Evolutionary conservation across 2,888 invertebrate genomes (phyloP).

Genomic region (Orthosia cruda): DNA sequence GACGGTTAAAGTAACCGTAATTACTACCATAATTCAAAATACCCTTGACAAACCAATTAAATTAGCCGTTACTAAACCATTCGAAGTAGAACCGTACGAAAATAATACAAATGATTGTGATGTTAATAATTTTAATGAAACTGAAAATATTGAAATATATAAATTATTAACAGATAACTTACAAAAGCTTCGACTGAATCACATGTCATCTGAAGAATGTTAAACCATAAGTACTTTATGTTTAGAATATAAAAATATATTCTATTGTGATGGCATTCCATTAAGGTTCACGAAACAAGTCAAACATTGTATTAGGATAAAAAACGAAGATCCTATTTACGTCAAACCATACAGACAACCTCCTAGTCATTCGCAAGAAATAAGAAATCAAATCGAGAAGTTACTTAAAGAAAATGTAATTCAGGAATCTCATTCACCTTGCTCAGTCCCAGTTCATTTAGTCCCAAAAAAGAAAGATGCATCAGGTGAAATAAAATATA

Average conservation of each 20-base stretch:
- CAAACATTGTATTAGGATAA: no score
- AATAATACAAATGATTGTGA: neutral
- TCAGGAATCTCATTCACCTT: constrained; percentile 1
- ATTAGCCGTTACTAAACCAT: neutral
- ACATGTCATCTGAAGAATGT: neutral
- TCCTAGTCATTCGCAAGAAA: neutral
- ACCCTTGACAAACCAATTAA: no score
- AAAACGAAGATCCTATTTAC: no score
- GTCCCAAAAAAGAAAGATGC: neutral
- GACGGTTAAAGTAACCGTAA: no score
- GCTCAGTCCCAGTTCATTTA: neutral
- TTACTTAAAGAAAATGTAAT: neutral
- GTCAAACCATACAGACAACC: neutral
- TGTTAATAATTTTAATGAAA: no score
- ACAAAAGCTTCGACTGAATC: no score
- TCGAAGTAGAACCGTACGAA: constrained; percentile 6
- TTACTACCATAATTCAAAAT: neutral
- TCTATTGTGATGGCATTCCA: neutral
- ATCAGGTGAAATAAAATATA: neutral
- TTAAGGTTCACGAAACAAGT: no score
- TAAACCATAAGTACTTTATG: neutral
- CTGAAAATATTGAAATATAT: no score
- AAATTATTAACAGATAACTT: no score
- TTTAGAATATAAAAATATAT: neutral
- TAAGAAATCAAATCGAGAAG: constrained; percentile 1